phyloP scores from a whole-genome alignment of 2,113 vertebrate genomes.

The Microtus oregoni region DNA sequence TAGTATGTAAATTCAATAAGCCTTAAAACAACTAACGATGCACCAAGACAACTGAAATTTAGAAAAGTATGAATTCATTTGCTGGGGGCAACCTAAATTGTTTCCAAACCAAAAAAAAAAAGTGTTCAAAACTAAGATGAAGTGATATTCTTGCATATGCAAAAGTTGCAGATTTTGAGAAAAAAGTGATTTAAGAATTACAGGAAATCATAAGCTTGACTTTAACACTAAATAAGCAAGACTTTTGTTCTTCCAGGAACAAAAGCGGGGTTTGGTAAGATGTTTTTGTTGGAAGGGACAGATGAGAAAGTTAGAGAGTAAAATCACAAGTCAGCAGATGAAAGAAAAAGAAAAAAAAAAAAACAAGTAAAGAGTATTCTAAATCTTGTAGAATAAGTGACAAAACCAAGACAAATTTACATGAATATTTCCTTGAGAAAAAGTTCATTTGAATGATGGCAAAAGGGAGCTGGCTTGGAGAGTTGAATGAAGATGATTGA shows the following conservation, averaged over 20 bases:
- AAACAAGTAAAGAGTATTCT: background rate
- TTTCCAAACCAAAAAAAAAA: constrained; percentile 14
- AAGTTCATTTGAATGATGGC: background rate
- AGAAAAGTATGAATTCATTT: constrained; percentile 32
- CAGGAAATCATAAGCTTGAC: background rate
- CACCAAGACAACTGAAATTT: constrained; percentile 53
- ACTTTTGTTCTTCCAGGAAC: background rate
- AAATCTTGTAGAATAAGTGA: background rate
- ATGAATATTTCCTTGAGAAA: background rate
- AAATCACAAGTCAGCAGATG: background rate
- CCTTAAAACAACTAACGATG: constrained; percentile 44
- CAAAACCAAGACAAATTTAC: background rate
- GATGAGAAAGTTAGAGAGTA: background rate
- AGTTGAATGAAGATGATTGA: background rate
- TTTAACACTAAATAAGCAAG: background rate
- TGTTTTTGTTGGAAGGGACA: background rate
- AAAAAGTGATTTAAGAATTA: constrained; percentile 23
- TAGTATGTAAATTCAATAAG: constrained; percentile 49
- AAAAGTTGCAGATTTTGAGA: background rate
- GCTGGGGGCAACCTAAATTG: constrained; percentile 44
- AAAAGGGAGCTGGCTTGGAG: background rate
- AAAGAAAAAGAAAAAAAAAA: background rate
- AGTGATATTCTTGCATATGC: background rate
- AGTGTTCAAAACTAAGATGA: constrained; percentile 56
- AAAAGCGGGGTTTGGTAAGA: background rate